Evolutionary conservation across 1,140 invertebrate genomes (phyloP).

Genomic region (Brachionus asplanchnoidis): DNA sequence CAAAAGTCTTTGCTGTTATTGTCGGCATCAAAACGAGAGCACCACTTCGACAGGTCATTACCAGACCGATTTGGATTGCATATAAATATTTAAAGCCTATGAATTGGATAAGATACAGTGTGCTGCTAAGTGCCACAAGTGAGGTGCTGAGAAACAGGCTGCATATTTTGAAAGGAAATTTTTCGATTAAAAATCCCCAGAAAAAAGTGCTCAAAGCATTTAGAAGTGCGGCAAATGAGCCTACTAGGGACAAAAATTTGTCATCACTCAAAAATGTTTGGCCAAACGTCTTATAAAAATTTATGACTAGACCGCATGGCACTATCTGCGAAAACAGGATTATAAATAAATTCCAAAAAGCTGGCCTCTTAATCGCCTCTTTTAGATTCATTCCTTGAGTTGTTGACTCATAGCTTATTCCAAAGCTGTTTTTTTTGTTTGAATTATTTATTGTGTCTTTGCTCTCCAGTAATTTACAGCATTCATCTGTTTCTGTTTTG

Average conservation of each 20-base stretch:
- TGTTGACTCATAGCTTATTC: not conserved
- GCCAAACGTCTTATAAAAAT: conserved; percentile 45
- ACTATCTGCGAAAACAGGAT: not conserved
- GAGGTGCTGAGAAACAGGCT: not conserved
- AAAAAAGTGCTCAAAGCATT: conserved; percentile 39
- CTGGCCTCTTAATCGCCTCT: not conserved
- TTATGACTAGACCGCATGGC: not conserved
- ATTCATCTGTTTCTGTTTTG: not conserved
- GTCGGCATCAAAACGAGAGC: not conserved
- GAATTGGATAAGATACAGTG: conserved; percentile 1
- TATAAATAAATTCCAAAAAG: not conserved
- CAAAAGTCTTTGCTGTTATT: conserved; percentile 26
- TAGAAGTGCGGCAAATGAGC: conserved; percentile 45
- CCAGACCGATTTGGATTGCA: not conserved
- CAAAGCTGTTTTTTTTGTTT: not conserved
- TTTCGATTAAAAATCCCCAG: conserved; percentile 50
- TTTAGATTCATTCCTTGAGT: not conserved
- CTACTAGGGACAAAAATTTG: conserved; percentile 46
- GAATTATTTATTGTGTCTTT: not conserved
- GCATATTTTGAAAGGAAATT: conserved; percentile 44
- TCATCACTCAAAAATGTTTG: conserved; percentile 47
- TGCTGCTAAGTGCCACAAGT: not conserved
- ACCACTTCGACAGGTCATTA: not conserved
- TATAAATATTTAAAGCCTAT: not conserved
- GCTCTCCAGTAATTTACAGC: not conserved